Evolutionary conservation across 2,113 vertebrate genomes (phyloP).

Genomic region (Brachionichthys hirsutus): DNA sequence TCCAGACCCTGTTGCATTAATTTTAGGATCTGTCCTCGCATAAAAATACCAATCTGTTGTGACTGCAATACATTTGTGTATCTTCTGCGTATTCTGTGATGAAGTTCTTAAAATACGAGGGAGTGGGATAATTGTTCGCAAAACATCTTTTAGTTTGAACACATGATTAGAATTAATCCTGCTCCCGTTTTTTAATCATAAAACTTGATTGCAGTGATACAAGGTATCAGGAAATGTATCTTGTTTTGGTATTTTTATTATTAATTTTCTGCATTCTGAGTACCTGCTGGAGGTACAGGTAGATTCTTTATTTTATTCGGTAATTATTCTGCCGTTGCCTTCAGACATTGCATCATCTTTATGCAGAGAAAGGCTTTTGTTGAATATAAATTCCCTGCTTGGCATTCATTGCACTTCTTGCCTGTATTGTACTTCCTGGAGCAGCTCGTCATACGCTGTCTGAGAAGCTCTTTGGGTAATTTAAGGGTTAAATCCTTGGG

Average conservation of each 20-base stretch:
- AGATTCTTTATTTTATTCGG: slow-evolving; percentile 26
- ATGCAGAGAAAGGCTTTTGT: slow-evolving; percentile 37
- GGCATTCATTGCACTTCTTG: slow-evolving; percentile 47
- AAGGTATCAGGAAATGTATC: not conserved
- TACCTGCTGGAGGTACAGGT: slow-evolving; percentile 15
- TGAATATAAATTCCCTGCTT: slow-evolving; percentile 55
- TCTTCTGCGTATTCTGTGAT: slow-evolving; percentile 40
- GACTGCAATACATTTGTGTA: slow-evolving; percentile 42
- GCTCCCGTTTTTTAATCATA: too few relatives aligned
- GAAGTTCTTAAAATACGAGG: slow-evolving; percentile 41
- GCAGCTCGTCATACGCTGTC: slow-evolving; percentile 8
- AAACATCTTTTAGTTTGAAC: too few relatives aligned
- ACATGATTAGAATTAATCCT: too few relatives aligned
- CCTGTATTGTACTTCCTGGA: slow-evolving; percentile 2
- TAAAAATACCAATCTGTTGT: slow-evolving; percentile 51
- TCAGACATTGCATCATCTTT: slow-evolving; percentile 38
- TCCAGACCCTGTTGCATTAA: slow-evolving; percentile 40
- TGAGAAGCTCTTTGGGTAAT: slow-evolving; percentile 36
- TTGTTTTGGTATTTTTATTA: slow-evolving; percentile 8
- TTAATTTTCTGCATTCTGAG: slow-evolving; percentile 9
- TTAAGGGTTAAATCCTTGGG: slow-evolving; percentile 32
- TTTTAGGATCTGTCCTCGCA: slow-evolving; percentile 49
- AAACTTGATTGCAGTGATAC: too few relatives aligned
- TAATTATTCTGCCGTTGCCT: slow-evolving; percentile 50
- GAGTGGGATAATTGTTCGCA: not conserved